Evolutionary conservation across 2,113 vertebrate species (phyloP), one percentile per base, ranked within the genome.

Genomic region (Epinephelus lanceolatus): DNA sequence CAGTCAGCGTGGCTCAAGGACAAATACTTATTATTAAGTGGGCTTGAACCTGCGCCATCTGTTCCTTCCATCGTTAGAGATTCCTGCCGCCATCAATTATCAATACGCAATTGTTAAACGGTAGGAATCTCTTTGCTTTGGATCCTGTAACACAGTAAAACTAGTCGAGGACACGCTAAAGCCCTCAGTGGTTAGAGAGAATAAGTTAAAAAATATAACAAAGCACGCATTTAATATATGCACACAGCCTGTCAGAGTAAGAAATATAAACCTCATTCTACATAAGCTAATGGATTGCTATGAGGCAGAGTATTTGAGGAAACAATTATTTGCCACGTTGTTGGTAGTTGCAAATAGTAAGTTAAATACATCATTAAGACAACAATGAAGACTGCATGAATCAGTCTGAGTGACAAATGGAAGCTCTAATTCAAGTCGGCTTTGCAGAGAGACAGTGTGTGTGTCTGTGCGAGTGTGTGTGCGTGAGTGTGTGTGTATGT

Each of bases 361-460:
- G 86, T 82, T 88, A 86, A 93, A 91, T 81, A 79, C 78, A 86
- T 86, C 89, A 90, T 93, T 88, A 92, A 71, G 71, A 71, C 61
- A 84, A 90, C 83, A 89, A 85, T 86, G 84, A 76, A 45, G 56
- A 80, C 68, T 62, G 78, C 87, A 76, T 76, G 70, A 81, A 76
- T 86, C 76, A 42, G 61, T 87, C 60, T 85, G 83, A 84, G 84
- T 91, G 89, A 92, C 65, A 30, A 91, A 88, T 81, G 82, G 75
- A 86, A 63, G 60, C 85, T 85, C 55, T 51, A 85, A 92, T 86
- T 88, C 85, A 56, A 74, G 69, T 72, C 30, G 27, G 85, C 81
- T 85, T 81, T 83, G 76, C 84, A 76, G 63, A 80, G 61, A 74
- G 47, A 72, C 57, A 19, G 18, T 12, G 61, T 63, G 68, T 77